Evolutionary conservation across 2,888 invertebrate species (phyloP), one percentile per base, ranked within the genome.

Genomic region (Mythimna albipuncta): DNA sequence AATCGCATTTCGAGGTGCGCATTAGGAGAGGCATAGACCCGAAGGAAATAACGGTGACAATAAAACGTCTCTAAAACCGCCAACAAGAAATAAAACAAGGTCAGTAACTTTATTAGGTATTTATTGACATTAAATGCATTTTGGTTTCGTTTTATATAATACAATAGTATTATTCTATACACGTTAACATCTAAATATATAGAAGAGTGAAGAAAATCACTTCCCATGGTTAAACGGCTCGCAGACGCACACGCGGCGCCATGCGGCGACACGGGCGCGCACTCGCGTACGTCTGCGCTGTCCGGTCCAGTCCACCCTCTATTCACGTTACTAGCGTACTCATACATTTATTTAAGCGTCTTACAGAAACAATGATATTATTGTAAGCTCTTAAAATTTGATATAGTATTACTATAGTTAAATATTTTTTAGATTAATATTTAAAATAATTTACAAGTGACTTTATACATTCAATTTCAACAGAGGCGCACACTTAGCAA

Each of bases 61-160:
- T 32, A 32, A 32, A 10, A 38, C 38, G 38, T 38, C 9, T 38
- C 38, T 9, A 38, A 38, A 38, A 38, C 26, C 9, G 38, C 38
- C 38, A 38, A 38, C 7, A 32, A 32, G 32, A 32, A 32, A 44
- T 44, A 44, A 52, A 52, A 52, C 19, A 81, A 47, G n/a, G 57
- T 58, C 32, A 11, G 10, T 54, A 69, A 79, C 55, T 76, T 82
- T 84, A 79, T 79, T 67, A 80, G 52, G 54, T 80, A 81, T 83
- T 85, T 84, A 86, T 83, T 79, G 82, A 88, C 87, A 86, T 87
- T 90, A 92, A 92, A 92, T 92, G 92, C 91, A 91, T 91, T 89
- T 92, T 92, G 91, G 92, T 92, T 90, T 91, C 88, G 81, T 89
- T 87, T 88, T 85, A 78, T 79, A 86, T 80, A 83, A 85, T 85